Percentiles rank a stretch among this genome's conserved stretches.
These are phyloP conservation scores for Hypolimnas misippus DNA, from an alignment of 2,888 invertebrate genomes.

Conservation along the genomic window DNA sequence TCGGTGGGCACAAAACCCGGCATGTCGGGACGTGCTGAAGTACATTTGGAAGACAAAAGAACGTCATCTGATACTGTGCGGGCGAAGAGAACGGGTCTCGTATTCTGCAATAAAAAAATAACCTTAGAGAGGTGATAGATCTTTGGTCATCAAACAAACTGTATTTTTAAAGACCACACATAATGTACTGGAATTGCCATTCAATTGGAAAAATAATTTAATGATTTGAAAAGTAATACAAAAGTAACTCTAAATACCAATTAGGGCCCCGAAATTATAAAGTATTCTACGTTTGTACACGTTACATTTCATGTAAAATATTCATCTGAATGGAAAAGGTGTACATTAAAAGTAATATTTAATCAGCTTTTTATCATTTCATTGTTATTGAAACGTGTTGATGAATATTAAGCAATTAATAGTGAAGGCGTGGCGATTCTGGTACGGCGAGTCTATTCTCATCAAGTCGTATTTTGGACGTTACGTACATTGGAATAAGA, in stretches of 20 bases:
- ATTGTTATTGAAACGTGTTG: slow-evolving; percentile 24
- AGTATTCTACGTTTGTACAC: too few species aligned
- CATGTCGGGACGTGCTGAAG: slow-evolving; percentile 61
- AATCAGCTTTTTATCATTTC: neutral
- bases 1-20: slow-evolving; percentile 50
- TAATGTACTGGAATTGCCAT: neutral
- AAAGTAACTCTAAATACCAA: too few species aligned
- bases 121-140: slow-evolving; percentile 27
- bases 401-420: slow-evolving; percentile 35
- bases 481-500: slow-evolving; percentile 33
- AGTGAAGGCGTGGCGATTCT: slow-evolving; percentile 28
- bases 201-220: too few species aligned
- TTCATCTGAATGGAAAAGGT: too few species aligned
- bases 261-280: too few species aligned
- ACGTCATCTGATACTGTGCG: slow-evolving; percentile 63
- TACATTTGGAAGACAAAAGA: slow-evolving; percentile 67
- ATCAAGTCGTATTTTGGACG: slow-evolving; percentile 28
- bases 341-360: too few species aligned
- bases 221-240: too few species aligned
- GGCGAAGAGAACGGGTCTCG: slow-evolving; percentile 36
- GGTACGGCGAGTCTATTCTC: slow-evolving; percentile 13
- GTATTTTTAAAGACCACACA: neutral
- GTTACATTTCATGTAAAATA: too few species aligned
- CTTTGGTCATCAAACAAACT: slow-evolving; percentile 14
- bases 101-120: slow-evolving; percentile 30